Base-by-base conservation (phyloP, 2,888 invertebrate species). In the Cosmopolites sordidus region DNA sequence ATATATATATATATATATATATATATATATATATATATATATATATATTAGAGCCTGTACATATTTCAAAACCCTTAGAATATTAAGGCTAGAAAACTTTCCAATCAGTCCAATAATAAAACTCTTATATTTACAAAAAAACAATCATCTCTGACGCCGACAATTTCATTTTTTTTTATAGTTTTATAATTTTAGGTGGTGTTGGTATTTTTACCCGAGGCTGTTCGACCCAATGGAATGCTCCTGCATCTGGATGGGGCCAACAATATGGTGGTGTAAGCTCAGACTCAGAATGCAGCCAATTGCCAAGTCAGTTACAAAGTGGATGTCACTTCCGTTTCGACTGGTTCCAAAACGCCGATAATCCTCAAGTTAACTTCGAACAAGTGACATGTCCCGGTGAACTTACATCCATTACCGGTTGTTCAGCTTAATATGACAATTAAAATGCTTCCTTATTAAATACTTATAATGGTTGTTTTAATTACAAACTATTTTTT, bases 251-350 rank as follows among this genome's bases (percentile, higher is more conserved):
- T 22, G 61, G 60, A 14, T 63, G 63, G 63, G 63, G 63, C 14
- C 39, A 50, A 2, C 61, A 58, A 30, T 57, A 59, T 42, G 58
- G 58, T 12, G 60, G 62, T 2, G 58, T 62, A 1, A 22, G 43
- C 11, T 44, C 51, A 1, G 48, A 45, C 12, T 38, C 30, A 2
- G 57, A 63, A 6, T 63, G 63, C 42, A 11, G 38, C 18, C 14
- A 51, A 37, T 43, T 63, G 9, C 62, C 63, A 9, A 18, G 18
- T 16, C 42, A 39, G 6, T 43, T 62, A 9, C 57, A 51, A 43
- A 5, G 33, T 2, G 62, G 63, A 15, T 63, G 63, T 37, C 30
- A 56, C 11, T 62, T 53, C 40, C 44, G 62, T 17, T 62, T 62
- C 40, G 50, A 55, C 6, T 62, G 51, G 43, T 46, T 54, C 43